phyloP scores from a whole-genome alignment of 1,140 invertebrate species.

The Acyrthosiphon pisum region DNA sequence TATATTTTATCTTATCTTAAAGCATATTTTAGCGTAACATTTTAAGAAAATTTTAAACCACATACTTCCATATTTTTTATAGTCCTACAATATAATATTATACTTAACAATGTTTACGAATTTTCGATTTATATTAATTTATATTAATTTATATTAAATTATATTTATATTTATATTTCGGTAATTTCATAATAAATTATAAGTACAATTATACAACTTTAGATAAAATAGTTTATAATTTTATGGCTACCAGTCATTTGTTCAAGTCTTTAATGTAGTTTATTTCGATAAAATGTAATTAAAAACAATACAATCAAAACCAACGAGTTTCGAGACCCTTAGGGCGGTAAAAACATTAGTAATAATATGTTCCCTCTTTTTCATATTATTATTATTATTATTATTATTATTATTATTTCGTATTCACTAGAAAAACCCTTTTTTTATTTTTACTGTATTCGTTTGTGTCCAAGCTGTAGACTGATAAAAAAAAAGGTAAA shows the following conservation, averaged over 20 bases:
- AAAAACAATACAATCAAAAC: conserved; percentile 15
- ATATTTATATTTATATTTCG: too few relatives aligned
- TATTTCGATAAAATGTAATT: conserved; percentile 5
- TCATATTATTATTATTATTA: too few relatives aligned
- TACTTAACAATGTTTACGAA: background rate
- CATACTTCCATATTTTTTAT: too few relatives aligned
- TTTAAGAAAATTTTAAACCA: too few relatives aligned
- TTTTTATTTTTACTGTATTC: background rate
- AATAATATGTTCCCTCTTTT: background rate
- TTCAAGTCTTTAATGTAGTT: background rate
- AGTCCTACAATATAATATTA: too few relatives aligned
- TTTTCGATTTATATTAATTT: background rate
- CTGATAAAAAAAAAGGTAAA: background rate
- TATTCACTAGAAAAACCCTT: background rate
- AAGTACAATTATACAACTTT: background rate
- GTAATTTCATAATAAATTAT: background rate
- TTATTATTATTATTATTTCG: conserved; percentile 1
- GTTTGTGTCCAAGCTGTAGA: background rate
- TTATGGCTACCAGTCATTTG: background rate
- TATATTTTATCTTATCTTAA: too few relatives aligned
- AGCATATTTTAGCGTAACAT: too few relatives aligned
- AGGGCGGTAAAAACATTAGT: background rate
- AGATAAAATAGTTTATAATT: background rate
- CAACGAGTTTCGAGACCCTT: background rate
- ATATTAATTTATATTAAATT: too few relatives aligned